These are phyloP conservation scores for Caenorhabditis tropicalis DNA, from an alignment of 1,140 invertebrate genomes.

Conservation along the genomic window DNA sequence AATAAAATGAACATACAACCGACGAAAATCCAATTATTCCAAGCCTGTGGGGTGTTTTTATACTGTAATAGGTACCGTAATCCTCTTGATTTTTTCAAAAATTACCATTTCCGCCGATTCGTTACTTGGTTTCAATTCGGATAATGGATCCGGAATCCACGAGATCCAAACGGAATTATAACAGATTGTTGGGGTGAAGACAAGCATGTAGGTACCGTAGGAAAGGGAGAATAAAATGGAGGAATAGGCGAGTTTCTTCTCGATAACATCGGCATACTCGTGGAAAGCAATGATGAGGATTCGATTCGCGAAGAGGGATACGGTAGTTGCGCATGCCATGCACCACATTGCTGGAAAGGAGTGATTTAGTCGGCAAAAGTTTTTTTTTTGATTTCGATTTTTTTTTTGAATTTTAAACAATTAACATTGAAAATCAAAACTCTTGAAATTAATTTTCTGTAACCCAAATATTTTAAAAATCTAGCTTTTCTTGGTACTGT, in stretches of 20 bases:
- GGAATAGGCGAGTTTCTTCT: neutral
- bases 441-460: too few species aligned
- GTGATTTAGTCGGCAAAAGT: too few species aligned
- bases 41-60: neutral
- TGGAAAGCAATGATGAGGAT: neutral
- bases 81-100: too few species aligned
- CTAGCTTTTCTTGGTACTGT: too few species aligned
- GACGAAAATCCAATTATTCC: constrained; percentile 29
- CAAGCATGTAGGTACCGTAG: neutral
- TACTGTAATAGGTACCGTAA: neutral
- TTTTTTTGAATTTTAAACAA: neutral
- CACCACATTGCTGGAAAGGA: constrained; percentile 9
- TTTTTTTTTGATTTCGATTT: too few species aligned
- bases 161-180: neutral
- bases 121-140: neutral
- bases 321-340: constrained; percentile 34
- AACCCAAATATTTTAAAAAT: too few species aligned
- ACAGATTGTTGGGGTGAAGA: neutral
- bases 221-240: neutral
- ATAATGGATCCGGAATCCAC: constrained; percentile 23
- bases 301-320: constrained; percentile 13
- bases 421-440: too few species aligned
- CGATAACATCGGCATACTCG: neutral
- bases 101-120: neutral
- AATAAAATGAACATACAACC: neutral